Conservation (phyloP, 2,797 vertebrate species). For the Rousettus madagascariensis region DNA sequence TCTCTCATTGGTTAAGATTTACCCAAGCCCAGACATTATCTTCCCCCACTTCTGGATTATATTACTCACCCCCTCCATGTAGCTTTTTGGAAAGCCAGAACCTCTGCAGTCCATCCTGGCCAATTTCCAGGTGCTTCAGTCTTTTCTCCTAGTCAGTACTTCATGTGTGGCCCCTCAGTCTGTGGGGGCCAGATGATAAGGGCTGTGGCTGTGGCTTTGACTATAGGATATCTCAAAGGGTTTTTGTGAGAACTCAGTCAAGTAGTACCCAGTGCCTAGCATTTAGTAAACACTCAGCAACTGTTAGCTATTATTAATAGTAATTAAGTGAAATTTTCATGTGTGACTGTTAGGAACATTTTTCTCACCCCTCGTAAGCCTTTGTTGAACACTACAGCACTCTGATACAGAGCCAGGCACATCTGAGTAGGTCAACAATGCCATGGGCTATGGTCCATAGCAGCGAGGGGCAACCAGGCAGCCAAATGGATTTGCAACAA, state of each 20-base stretch:
- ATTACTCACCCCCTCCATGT: not conserved
- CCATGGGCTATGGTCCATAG: not conserved
- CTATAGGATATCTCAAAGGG: not conserved
- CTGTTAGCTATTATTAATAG: not conserved
- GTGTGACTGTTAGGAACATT: not conserved
- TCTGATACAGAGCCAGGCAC: not conserved
- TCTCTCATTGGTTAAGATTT: not conserved
- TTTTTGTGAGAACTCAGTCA: not conserved
- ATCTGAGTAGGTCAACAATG: not conserved
- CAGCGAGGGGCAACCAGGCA: not conserved
- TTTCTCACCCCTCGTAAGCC: not conserved
- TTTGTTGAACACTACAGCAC: not conserved
- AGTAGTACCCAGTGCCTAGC: not conserved
- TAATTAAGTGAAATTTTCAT: not conserved
- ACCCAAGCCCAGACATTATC: not conserved
- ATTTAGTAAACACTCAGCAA: conserved; percentile 17
- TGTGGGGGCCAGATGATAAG: not conserved
- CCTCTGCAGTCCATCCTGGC: not conserved
- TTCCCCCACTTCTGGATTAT: not conserved
- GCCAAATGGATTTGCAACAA: not conserved
- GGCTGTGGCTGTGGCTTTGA: not conserved
- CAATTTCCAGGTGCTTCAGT: not conserved
- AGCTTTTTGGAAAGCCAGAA: not conserved
- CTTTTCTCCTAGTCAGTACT: not conserved
- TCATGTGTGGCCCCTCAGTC: not conserved